Evolutionary conservation across 2,888 invertebrate species (phyloP).

Genomic region (Saturnia pavonia): DNA sequence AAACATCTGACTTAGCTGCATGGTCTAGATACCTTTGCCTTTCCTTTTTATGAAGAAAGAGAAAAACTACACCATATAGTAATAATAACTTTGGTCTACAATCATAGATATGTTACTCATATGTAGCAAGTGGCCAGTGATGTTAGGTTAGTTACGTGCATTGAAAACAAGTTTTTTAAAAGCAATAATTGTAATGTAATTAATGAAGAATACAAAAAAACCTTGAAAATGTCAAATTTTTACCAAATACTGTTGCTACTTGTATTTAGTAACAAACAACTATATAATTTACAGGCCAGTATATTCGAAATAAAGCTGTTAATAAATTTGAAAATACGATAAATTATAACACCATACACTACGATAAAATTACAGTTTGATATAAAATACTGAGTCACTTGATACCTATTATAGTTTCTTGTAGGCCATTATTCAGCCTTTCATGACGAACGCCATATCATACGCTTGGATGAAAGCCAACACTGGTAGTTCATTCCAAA

Average conservation of each 20-base stretch:
- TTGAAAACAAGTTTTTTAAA: no score
- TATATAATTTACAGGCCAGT: neutral
- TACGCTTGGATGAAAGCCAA: constrained; percentile 12
- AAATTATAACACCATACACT: neutral
- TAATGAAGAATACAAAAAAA: neutral
- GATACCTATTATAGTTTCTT: neutral
- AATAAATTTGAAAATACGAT: neutral
- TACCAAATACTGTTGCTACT: neutral
- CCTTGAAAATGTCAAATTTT: neutral
- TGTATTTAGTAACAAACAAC: neutral
- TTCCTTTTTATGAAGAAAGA: no score
- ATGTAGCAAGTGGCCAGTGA: no score
- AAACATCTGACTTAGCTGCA: no score
- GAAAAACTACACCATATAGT: no score
- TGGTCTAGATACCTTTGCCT: no score
- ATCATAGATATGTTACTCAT: no score
- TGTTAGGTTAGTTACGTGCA: no score
- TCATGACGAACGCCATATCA: neutral
- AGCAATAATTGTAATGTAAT: no score
- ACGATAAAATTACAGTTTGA: neutral
- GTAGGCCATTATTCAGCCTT: neutral
- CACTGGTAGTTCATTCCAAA: neutral
- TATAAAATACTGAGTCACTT: neutral
- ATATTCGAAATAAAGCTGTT: neutral
- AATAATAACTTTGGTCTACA: no score